phyloP scores from a whole-genome alignment of 2,113 vertebrate species.

The Shinisaurus crocodilurus region DNA sequence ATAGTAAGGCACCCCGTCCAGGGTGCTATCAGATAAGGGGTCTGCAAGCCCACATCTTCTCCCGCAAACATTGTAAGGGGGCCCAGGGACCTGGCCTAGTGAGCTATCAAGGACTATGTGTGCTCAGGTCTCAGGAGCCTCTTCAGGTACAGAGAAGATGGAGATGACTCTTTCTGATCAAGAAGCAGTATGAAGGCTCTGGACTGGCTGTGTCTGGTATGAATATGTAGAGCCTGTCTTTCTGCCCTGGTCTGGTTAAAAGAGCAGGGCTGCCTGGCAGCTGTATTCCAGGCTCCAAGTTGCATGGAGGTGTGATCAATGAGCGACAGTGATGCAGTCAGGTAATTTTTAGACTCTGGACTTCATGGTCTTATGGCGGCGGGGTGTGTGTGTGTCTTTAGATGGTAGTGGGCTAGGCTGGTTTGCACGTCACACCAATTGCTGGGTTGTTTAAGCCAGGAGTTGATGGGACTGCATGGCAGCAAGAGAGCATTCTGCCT shows the following conservation, averaged over 20 bases:
- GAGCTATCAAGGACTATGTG: not conserved
- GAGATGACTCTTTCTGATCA: not conserved
- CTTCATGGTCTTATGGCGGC: too few relatives aligned
- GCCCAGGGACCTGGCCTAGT: too few relatives aligned
- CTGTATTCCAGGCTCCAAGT: not conserved
- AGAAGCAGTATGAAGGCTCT: not conserved
- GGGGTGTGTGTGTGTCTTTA: too few relatives aligned
- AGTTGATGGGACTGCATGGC: too few relatives aligned
- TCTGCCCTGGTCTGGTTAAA: not conserved
- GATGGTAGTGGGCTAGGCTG: too few relatives aligned
- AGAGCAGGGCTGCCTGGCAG: not conserved
- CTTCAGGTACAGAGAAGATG: not conserved
- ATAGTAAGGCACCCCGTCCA: not conserved
- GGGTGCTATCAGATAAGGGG: not conserved
- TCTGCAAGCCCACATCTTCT: not conserved
- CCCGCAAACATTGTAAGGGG: not conserved
- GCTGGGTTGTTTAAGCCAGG: too few relatives aligned
- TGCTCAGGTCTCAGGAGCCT: not conserved
- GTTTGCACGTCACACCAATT: too few relatives aligned
- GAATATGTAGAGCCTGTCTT: not conserved
- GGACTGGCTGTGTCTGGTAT: not conserved
- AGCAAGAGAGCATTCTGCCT: too few relatives aligned
- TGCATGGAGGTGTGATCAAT: not conserved
- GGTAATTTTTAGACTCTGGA: too few relatives aligned
- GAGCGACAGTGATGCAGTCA: too few relatives aligned